phyloP scores from a whole-genome alignment of 2,113 vertebrate species.

The Oplegnathus fasciatus region DNA sequence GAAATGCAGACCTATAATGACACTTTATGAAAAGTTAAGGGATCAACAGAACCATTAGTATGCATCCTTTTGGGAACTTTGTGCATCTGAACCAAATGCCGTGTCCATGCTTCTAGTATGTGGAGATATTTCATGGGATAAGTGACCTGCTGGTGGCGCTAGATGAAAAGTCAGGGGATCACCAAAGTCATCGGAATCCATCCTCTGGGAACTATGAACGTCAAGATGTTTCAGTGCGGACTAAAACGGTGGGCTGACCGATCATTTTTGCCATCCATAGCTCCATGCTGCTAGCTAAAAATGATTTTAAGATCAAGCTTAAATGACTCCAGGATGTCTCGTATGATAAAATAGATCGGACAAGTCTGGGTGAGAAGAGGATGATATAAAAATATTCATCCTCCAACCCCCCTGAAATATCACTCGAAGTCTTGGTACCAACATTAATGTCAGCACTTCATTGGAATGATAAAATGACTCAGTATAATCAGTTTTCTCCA shows the following conservation, averaged over 20 bases:
- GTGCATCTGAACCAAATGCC: no score
- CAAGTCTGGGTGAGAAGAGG: neutral
- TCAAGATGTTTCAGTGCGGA: neutral
- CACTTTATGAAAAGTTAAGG: neutral
- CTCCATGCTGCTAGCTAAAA: neutral
- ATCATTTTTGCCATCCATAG: neutral
- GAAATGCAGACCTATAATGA: neutral
- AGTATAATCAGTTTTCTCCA: slow-evolving; percentile 48
- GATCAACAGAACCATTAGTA: neutral
- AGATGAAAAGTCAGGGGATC: neutral
- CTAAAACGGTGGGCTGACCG: neutral
- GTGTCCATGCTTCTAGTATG: no score
- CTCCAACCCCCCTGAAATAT: slow-evolving; percentile 10
- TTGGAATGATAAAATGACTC: slow-evolving; percentile 54
- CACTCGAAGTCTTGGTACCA: slow-evolving; percentile 11
- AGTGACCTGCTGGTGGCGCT: no score
- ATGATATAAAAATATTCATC: slow-evolving; percentile 40
- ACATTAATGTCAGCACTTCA: slow-evolving; percentile 56
- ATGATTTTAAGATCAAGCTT: slow-evolving; percentile 18
- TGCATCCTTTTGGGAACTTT: neutral
- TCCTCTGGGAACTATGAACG: neutral
- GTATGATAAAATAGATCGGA: slow-evolving; percentile 38
- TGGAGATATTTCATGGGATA: no score
- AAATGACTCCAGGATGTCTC: slow-evolving; percentile 9
- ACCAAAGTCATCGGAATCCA: neutral